These are phyloP conservation scores for Lamprotornis superbus DNA, from an alignment of 2,113 vertebrate genomes.

Conservation along the genomic window DNA sequence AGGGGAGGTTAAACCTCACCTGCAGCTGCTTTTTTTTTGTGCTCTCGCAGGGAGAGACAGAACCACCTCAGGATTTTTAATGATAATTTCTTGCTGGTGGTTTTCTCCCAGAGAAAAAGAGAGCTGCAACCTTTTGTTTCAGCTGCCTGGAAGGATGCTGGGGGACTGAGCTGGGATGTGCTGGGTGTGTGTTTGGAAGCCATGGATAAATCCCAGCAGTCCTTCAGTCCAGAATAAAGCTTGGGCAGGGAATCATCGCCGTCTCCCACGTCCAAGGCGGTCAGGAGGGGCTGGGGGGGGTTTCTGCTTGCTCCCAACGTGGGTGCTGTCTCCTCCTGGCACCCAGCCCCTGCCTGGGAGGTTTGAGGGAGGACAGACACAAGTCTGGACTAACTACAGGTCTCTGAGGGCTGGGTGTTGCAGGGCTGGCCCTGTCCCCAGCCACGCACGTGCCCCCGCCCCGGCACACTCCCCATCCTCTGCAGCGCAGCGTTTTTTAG, in stretches of 20 bases:
- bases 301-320: not conserved
- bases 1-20: not conserved
- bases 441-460: not conserved
- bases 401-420: not conserved
- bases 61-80: not conserved
- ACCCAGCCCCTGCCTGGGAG: not conserved
- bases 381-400: not conserved
- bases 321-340: not conserved
- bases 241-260: not conserved
- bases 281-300: not conserved
- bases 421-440: not conserved
- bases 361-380: not conserved
- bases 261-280: constrained; percentile 34
- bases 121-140: constrained; percentile 46
- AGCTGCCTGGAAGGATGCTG: not conserved
- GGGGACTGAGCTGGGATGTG: not conserved
- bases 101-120: not conserved
- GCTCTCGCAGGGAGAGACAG: not conserved
- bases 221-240: not conserved
- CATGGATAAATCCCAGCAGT: constrained; percentile 3
- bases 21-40: not conserved
- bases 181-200: not conserved
- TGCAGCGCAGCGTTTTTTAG: not conserved
- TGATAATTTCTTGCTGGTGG: not conserved
- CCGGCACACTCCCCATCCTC: not conserved